These are phyloP conservation scores for Diloba caeruleocephala DNA, from an alignment of 2,888 invertebrate genomes.

Conservation along the genomic window DNA sequence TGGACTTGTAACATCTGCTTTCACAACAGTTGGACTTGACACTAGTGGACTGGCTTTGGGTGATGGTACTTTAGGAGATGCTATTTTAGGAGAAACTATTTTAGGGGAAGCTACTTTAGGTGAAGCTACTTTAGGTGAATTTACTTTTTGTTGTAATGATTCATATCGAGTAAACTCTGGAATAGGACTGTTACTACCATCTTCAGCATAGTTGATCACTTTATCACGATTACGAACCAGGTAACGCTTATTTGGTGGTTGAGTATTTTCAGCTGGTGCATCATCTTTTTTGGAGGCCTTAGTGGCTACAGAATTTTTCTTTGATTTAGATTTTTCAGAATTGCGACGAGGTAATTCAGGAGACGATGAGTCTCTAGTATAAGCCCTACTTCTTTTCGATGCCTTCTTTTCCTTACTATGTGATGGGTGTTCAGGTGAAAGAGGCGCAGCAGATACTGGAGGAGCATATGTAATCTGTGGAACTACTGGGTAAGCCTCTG, in stretches of 20 bases:
- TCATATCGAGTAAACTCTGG: constrained; percentile 83
- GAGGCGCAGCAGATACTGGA: constrained; percentile 80
- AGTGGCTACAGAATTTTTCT: constrained; percentile 78
- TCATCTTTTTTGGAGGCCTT: constrained; percentile 85
- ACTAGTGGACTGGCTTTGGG: constrained; percentile 84
- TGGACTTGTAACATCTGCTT: constrained; percentile 80
- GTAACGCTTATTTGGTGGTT: constrained; percentile 86
- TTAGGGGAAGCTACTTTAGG: constrained; percentile 71
- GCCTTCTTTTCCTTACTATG: constrained; percentile 80
- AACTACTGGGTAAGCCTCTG: constrained; percentile 89
- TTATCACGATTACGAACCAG: constrained; percentile 89
- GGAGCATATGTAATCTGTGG: constrained; percentile 87
- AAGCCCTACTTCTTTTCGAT: constrained; percentile 74
- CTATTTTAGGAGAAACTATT: constrained; percentile 61
- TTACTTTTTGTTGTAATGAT: constrained; percentile 58
- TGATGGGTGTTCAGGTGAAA: constrained; percentile 83
- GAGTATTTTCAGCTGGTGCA: constrained; percentile 71
- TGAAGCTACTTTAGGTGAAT: constrained; percentile 74
- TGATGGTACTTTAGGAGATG: constrained; percentile 74
- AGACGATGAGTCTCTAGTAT: constrained; percentile 84
- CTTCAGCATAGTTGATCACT: constrained; percentile 91
- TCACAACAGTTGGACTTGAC: constrained; percentile 76
- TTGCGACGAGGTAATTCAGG: constrained; percentile 83
- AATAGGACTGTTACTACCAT: constrained; percentile 88
- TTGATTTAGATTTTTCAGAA: constrained; percentile 80